Evolutionary conservation across 2,113 vertebrate species (phyloP).

Genomic region (Diadophis punctatus): DNA sequence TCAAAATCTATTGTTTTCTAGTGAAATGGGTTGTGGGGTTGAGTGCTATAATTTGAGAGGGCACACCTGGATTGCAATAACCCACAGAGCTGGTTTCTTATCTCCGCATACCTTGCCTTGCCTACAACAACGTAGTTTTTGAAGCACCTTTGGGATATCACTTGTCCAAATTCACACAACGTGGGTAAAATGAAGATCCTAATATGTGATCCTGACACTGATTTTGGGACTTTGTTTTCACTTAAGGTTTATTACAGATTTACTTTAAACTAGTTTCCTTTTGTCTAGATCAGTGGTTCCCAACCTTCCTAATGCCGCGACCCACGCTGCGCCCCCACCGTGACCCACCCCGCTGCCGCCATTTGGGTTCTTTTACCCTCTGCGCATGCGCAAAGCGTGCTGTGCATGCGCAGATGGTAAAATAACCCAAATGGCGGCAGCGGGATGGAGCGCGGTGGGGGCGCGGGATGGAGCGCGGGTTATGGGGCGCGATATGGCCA

Average conservation of each 20-base stretch:
- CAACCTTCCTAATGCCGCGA: too few species aligned
- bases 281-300: too few species aligned
- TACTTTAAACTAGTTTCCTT: neutral
- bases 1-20: neutral
- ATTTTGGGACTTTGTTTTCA: neutral
- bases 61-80: neutral
- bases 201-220: neutral
- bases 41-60: neutral
- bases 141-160: neutral
- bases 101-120: neutral
- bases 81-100: neutral
- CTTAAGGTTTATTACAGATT: neutral
- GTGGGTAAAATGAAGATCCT: neutral
- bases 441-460: too few species aligned
- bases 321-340: too few species aligned
- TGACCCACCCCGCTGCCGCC: too few species aligned
- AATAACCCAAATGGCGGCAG: too few species aligned
- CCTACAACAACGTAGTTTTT: neutral
- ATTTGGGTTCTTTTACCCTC: too few species aligned
- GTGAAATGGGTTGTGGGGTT: neutral
- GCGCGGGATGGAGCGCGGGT: too few species aligned
- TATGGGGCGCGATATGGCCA: too few species aligned
- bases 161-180: neutral
- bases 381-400: too few species aligned
- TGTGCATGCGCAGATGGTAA: too few species aligned